Evolutionary conservation across 2,888 invertebrate genomes (phyloP).

Genomic region (Dicranocentrus wangi): DNA sequence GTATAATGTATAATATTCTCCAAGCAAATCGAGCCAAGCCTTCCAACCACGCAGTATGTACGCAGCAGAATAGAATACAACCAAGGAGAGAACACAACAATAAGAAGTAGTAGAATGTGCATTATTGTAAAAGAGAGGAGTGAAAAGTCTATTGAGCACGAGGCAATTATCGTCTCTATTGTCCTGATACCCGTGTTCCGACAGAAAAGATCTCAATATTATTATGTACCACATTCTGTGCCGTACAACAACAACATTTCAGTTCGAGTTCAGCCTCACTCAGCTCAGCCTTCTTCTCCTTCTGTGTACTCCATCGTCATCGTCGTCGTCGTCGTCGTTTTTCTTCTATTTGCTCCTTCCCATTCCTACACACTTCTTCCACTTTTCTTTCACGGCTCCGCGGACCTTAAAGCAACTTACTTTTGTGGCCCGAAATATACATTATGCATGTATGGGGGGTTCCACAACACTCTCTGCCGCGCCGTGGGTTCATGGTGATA

Average conservation of each 20-base stretch:
- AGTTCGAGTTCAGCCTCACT: constrained; percentile 42
- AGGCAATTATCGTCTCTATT: constrained; percentile 73
- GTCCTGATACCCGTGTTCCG: constrained; percentile 72
- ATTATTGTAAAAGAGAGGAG: constrained; percentile 60
- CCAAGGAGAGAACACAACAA: no score
- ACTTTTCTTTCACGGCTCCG: constrained; percentile 55
- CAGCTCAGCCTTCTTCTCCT: constrained; percentile 14
- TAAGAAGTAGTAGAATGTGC: constrained; percentile 56
- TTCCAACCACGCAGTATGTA: constrained; percentile 19
- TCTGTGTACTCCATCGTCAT: not conserved
- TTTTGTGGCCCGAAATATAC: no score
- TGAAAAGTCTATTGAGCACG: constrained; percentile 70
- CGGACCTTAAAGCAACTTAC: no score
- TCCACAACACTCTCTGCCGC: no score
- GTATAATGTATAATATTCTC: no score
- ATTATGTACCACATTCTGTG: constrained; percentile 66
- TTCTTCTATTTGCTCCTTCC: constrained; percentile 14
- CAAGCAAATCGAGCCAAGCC: constrained; percentile 60
- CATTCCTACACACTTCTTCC: constrained; percentile 19
- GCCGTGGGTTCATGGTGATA: no score
- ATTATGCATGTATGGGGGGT: no score
- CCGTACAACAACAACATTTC: constrained; percentile 59
- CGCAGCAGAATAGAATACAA: no score
- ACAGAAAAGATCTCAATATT: constrained; percentile 70
- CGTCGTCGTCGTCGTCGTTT: not conserved